These are phyloP conservation scores for Zaprionus ghesquierei DNA, from an alignment of 1,140 invertebrate species.

Conservation along the genomic window DNA sequence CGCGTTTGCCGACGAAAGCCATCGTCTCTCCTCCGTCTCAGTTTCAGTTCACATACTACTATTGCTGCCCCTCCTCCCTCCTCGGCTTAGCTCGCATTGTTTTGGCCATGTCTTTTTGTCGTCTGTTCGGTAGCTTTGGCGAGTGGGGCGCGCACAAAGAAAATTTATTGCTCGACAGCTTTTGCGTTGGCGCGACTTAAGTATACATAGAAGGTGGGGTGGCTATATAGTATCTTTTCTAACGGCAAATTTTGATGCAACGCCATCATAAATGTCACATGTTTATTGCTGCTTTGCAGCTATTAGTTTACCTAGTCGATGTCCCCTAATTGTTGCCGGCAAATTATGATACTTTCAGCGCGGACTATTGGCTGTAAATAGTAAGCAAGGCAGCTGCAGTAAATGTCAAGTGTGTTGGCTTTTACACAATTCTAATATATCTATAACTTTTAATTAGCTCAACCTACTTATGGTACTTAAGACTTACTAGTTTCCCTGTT, in stretches of 20 bases:
- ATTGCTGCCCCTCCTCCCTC: neutral
- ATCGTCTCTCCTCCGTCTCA: too few relatives aligned
- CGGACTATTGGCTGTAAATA: neutral
- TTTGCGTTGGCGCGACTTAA: conserved; percentile 45
- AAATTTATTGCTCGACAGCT: conserved; percentile 56
- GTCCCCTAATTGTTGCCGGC: conserved; percentile 41
- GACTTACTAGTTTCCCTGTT: neutral
- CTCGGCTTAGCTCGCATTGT: neutral
- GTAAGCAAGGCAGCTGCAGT: neutral
- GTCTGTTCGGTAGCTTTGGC: conserved; percentile 30
- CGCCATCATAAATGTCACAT: conserved; percentile 46
- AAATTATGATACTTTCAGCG: conserved; percentile 20
- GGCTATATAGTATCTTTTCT: conserved; percentile 25
- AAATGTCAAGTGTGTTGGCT: neutral
- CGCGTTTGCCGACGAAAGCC: conserved; percentile 48
- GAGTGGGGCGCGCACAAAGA: conserved; percentile 42
- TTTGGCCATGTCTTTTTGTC: neutral
- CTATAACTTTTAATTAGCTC: neutral
- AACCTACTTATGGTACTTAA: neutral
- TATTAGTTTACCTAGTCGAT: conserved; percentile 32
- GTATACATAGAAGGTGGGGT: too few relatives aligned
- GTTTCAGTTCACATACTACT: conserved; percentile 1
- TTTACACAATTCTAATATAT: too few relatives aligned
- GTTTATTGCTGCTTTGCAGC: conserved; percentile 37
- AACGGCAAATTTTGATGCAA: conserved; percentile 55